phyloP scores from a whole-genome alignment of 2,797 vertebrate species.

The Danio tinwini region DNA sequence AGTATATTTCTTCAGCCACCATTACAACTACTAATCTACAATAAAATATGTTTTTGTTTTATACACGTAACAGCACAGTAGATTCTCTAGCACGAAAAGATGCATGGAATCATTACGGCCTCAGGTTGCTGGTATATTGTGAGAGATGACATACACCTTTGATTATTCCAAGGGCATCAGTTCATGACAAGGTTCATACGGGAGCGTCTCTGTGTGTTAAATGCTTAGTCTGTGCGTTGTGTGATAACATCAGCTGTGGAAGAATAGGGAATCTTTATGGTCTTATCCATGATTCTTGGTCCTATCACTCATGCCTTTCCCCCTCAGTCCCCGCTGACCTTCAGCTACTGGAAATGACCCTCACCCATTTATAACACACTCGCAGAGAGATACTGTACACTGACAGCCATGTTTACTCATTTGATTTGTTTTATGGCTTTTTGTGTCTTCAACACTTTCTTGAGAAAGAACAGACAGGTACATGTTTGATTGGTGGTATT shows the following conservation, averaged over 20 bases:
- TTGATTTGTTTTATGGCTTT: background rate
- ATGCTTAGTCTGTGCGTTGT: background rate
- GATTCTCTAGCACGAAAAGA: background rate
- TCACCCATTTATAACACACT: slow-evolving; percentile 7
- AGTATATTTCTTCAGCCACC: background rate
- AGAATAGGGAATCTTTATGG: slow-evolving; percentile 57
- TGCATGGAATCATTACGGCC: slow-evolving; percentile 10
- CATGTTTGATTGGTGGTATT: background rate
- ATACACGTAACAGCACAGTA: background rate
- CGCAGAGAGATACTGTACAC: background rate
- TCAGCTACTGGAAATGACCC: slow-evolving; percentile 48
- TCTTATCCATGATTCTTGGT: slow-evolving; percentile 65
- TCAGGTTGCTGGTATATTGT: background rate
- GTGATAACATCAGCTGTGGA: slow-evolving; percentile 72
- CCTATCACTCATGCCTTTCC: slow-evolving; percentile 61
- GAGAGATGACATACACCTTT: slow-evolving; percentile 41
- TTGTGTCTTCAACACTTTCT: background rate
- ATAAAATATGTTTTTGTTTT: no score
- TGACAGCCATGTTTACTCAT: background rate
- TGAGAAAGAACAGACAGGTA: no score
- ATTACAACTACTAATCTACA: background rate
- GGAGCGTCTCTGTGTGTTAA: slow-evolving; percentile 38
- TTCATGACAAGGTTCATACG: slow-evolving; percentile 54
- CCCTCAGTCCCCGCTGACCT: slow-evolving; percentile 65
- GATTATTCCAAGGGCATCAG: slow-evolving; percentile 55